phyloP scores from a whole-genome alignment of 2,113 vertebrate genomes.

The Ceyx melanurus region DNA sequence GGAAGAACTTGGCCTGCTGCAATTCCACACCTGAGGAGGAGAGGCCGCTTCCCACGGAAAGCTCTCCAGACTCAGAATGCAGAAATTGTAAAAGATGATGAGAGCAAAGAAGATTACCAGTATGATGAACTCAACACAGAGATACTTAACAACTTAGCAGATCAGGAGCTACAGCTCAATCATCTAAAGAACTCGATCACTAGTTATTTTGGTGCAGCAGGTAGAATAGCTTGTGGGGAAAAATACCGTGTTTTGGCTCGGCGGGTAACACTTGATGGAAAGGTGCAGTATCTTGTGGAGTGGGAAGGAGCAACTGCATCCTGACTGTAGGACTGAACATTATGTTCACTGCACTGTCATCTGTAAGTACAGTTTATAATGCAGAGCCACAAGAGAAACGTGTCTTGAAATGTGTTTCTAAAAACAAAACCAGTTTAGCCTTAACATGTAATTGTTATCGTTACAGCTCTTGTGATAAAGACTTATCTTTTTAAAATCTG shows the following conservation, averaged over 20 bases:
- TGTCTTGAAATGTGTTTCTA: conserved; percentile 69
- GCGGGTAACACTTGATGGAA: conserved; percentile 93
- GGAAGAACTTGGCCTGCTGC: conserved; percentile 86
- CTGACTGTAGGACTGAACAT: conserved; percentile 81
- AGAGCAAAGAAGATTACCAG: conserved; percentile 81
- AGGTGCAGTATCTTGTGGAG: conserved; percentile 98
- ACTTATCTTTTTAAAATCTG: conserved; percentile 79
- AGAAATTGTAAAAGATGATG: conserved; percentile 85
- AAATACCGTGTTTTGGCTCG: conserved; percentile 95
- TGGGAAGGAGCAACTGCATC: conserved; percentile 99
- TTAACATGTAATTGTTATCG: conserved; percentile 78
- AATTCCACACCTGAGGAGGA: conserved; percentile 85
- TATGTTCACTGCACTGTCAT: conserved; percentile 78
- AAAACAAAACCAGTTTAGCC: conserved; percentile 76
- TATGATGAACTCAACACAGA: conserved; percentile 89
- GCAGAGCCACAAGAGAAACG: conserved; percentile 61
- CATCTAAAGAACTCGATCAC: conserved; percentile 97
- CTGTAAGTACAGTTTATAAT: conserved; percentile 73
- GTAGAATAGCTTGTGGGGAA: conserved; percentile 96
- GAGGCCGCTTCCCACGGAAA: conserved; percentile 89
- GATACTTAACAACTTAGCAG: conserved; percentile 90
- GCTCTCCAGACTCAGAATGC: conserved; percentile 88
- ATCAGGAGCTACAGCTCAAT: conserved; percentile 91
- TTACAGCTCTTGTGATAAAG: conserved; percentile 77
- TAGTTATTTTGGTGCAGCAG: conserved; percentile 96